Conservation (phyloP, 2,797 vertebrate genomes). For the Eutrigla gurnardus region DNA sequence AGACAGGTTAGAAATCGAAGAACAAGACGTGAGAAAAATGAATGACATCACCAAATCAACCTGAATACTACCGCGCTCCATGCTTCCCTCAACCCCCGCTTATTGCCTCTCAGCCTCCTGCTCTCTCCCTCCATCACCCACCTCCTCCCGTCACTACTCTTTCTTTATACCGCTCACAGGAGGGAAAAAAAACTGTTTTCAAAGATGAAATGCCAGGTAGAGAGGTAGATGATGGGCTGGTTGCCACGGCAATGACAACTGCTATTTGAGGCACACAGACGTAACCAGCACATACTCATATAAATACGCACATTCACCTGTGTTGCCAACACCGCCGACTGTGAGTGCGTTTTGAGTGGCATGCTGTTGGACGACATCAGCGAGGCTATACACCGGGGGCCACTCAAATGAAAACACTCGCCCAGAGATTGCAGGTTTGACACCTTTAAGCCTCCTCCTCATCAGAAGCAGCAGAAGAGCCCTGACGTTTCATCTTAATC, state of each 20-base stretch:
- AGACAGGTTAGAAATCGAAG: constrained; percentile 31
- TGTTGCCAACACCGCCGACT: constrained; percentile 49
- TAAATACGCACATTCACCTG: constrained; percentile 39
- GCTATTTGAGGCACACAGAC: constrained; percentile 60
- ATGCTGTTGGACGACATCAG: constrained; percentile 68
- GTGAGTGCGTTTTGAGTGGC: constrained; percentile 58
- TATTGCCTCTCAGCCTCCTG: constrained; percentile 52
- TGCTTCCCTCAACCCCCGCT: constrained; percentile 37
- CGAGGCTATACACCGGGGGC: constrained; percentile 52
- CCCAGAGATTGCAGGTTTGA: constrained; percentile 71
- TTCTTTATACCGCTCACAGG: constrained; percentile 44
- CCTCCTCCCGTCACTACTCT: constrained; percentile 51
- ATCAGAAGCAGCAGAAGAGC: constrained; percentile 55
- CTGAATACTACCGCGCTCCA: constrained; percentile 34
- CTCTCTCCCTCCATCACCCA: constrained; percentile 51
- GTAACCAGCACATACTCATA: constrained; percentile 25
- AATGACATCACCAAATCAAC: constrained; percentile 52
- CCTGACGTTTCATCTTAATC: constrained; percentile 57
- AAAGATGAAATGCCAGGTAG: constrained; percentile 45
- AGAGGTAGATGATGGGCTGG: constrained; percentile 57
- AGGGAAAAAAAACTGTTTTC: constrained; percentile 46
- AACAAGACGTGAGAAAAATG: constrained; percentile 31
- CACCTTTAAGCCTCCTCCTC: constrained; percentile 61
- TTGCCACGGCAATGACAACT: constrained; percentile 76
- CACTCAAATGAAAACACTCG: constrained; percentile 72